Evolutionary conservation across 2,797 vertebrate genomes (phyloP).

Genomic region (Synanceia verrucosa): DNA sequence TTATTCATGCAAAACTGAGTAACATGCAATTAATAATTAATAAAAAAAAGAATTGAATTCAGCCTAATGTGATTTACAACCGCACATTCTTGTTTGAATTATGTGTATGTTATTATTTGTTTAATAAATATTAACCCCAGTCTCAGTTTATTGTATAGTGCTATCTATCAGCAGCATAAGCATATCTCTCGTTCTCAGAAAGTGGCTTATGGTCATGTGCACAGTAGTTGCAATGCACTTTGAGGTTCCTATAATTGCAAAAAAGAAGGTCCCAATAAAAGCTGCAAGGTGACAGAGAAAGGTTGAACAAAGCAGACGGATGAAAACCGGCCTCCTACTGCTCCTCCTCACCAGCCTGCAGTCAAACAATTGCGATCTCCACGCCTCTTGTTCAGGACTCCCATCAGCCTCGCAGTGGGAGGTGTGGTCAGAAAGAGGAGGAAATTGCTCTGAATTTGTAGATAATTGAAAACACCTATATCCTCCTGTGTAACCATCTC

Average conservation of each 20-base stretch:
- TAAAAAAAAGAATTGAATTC: too few species aligned
- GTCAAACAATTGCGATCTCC: slow-evolving; percentile 74
- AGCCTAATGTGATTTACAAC: too few species aligned
- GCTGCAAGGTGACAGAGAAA: slow-evolving; percentile 78
- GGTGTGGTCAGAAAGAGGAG: slow-evolving; percentile 77
- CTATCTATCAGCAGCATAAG: slow-evolving; percentile 53
- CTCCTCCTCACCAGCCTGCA: slow-evolving; percentile 64
- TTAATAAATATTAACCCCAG: too few species aligned
- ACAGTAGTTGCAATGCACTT: slow-evolving; percentile 65
- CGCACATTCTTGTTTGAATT: too few species aligned
- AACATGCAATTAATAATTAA: too few species aligned
- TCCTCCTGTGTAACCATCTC: slow-evolving; percentile 66
- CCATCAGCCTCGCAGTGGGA: slow-evolving; percentile 82
- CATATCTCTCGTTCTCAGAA: slow-evolving; percentile 55
- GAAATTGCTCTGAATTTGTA: slow-evolving; percentile 83
- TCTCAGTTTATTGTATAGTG: slow-evolving; percentile 16
- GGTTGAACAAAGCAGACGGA: slow-evolving; percentile 68
- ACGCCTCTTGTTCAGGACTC: slow-evolving; percentile 75
- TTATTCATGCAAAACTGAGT: too few species aligned
- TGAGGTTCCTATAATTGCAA: slow-evolving; percentile 55
- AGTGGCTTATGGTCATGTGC: slow-evolving; percentile 67
- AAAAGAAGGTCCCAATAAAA: slow-evolving; percentile 40
- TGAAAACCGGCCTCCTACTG: slow-evolving; percentile 62
- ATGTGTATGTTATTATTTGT: too few species aligned
- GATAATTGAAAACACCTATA: slow-evolving; percentile 84